A percentile compares a stretch with the other conserved stretches of the same genome.
phyloP scores from a whole-genome alignment of 2,888 invertebrate genomes.

The Ernsta delagoae region DNA sequence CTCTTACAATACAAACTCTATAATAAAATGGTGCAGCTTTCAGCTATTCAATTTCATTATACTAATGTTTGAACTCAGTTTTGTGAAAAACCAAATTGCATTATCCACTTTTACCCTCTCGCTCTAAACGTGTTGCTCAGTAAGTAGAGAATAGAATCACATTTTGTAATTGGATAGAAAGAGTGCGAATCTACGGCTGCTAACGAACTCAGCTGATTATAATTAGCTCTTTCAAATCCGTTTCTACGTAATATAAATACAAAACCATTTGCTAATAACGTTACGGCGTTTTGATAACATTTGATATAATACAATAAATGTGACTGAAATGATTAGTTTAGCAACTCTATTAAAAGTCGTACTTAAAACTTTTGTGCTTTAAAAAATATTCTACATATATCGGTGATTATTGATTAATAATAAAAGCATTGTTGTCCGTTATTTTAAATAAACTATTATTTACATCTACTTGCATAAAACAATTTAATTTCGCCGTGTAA shows the following conservation, averaged over 20 bases:
- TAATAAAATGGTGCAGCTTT: not conserved
- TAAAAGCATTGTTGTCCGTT: too few species aligned
- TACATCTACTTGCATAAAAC: too few species aligned
- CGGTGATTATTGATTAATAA: too few species aligned
- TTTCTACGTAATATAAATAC: not conserved
- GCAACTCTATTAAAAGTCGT: too few species aligned
- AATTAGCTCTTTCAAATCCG: slow-evolving; percentile 41
- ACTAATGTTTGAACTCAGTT: slow-evolving; percentile 4
- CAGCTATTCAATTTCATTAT: slow-evolving; percentile 7
- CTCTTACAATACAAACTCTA: not conserved
- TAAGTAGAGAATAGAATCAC: slow-evolving; percentile 20
- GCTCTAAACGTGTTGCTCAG: slow-evolving; percentile 13
- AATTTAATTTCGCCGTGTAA: slow-evolving; percentile 25
- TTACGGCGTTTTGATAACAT: too few species aligned
- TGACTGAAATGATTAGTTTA: too few species aligned
- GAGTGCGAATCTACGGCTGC: slow-evolving; percentile 42
- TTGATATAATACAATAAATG: too few species aligned
- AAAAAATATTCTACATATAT: too few species aligned
- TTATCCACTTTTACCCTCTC: not conserved
- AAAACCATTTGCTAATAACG: too few species aligned
- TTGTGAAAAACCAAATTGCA: not conserved
- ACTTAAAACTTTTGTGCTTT: too few species aligned
- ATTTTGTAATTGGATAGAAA: slow-evolving; percentile 47
- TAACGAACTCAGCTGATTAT: slow-evolving; percentile 52
- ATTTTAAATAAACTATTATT: too few species aligned